phyloP scores from a whole-genome alignment of 2,113 vertebrate genomes.

The Ptyas mucosa region DNA sequence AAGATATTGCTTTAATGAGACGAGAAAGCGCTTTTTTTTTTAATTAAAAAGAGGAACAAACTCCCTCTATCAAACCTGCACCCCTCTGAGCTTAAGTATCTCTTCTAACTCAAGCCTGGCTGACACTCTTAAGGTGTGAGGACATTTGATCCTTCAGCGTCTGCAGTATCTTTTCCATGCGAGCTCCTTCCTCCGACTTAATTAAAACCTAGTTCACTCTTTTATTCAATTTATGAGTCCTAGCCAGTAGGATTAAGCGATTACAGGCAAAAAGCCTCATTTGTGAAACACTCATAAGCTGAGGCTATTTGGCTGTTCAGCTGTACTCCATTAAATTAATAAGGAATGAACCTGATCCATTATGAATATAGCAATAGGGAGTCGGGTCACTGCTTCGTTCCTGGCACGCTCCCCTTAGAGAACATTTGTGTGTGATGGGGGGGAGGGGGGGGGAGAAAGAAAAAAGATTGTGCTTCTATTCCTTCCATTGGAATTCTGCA shows the following conservation, averaged over 20 bases:
- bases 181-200: slow-evolving; percentile 84
- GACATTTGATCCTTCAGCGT: slow-evolving; percentile 68
- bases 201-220: slow-evolving; percentile 93
- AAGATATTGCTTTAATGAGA: slow-evolving; percentile 30
- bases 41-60: slow-evolving; percentile 58
- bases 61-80: slow-evolving; percentile 64
- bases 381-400: slow-evolving; percentile 72
- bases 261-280: slow-evolving; percentile 91
- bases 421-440: slow-evolving; percentile 78
- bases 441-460: neutral
- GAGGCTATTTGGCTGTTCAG: slow-evolving; percentile 79
- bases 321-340: slow-evolving; percentile 93
- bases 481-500: slow-evolving; percentile 84
- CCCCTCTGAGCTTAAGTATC: slow-evolving; percentile 27
- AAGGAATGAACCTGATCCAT: slow-evolving; percentile 85
- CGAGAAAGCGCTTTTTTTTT: slow-evolving; percentile 53
- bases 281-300: slow-evolving; percentile 91
- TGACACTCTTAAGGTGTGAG: slow-evolving; percentile 56
- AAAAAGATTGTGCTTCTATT: slow-evolving; percentile 83
- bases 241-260: slow-evolving; percentile 96
- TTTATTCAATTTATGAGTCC: slow-evolving; percentile 88
- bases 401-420: slow-evolving; percentile 78
- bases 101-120: slow-evolving; percentile 46
- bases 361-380: slow-evolving; percentile 84
- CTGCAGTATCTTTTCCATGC: slow-evolving; percentile 74